Percentiles rank a stretch among this genome's conserved stretches.
phyloP scores from a whole-genome alignment of 1,140 invertebrate species.

The Tetramorium parvispinum region DNA sequence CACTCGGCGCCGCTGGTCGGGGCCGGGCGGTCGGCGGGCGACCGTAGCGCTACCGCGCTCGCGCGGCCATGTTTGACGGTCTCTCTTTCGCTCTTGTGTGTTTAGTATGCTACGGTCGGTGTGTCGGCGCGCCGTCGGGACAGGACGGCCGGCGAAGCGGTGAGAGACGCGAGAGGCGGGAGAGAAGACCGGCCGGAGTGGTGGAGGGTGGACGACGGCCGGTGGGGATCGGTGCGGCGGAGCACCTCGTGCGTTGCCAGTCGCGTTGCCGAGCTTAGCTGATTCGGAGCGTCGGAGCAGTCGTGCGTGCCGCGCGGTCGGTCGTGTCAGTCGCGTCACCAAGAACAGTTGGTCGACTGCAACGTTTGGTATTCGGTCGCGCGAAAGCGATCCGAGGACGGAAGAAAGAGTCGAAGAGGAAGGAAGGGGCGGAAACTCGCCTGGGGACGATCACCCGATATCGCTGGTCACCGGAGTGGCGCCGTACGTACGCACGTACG shows the following conservation, averaged over 20 bases:
- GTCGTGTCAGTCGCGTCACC: slow-evolving; percentile 21
- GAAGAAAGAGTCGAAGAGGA: not conserved
- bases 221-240: slow-evolving; percentile 68
- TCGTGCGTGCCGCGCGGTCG: slow-evolving; percentile 38
- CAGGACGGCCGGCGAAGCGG: not conserved
- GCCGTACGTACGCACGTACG: slow-evolving; percentile 5
- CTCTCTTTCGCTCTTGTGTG: slow-evolving; percentile 74
- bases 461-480: not conserved
- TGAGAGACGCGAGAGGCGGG: not conserved
- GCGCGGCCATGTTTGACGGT: slow-evolving; percentile 77
- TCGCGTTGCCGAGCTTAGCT: slow-evolving; percentile 70
- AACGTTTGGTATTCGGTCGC: slow-evolving; percentile 57
- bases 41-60: slow-evolving; percentile 64
- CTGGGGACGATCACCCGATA: not conserved
- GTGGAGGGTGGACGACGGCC: not conserved
- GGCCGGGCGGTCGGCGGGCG: not conserved
- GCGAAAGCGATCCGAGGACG: not conserved
- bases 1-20: too few species aligned
- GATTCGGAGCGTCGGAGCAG: slow-evolving; percentile 47
- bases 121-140: slow-evolving; percentile 41
- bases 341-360: slow-evolving; percentile 66
- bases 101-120: slow-evolving; percentile 76
- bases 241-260: slow-evolving; percentile 73
- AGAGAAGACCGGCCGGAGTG: not conserved
- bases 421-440: not conserved